Evolutionary conservation across 2,888 invertebrate genomes (phyloP).

Genomic region (Conomelus anceps): DNA sequence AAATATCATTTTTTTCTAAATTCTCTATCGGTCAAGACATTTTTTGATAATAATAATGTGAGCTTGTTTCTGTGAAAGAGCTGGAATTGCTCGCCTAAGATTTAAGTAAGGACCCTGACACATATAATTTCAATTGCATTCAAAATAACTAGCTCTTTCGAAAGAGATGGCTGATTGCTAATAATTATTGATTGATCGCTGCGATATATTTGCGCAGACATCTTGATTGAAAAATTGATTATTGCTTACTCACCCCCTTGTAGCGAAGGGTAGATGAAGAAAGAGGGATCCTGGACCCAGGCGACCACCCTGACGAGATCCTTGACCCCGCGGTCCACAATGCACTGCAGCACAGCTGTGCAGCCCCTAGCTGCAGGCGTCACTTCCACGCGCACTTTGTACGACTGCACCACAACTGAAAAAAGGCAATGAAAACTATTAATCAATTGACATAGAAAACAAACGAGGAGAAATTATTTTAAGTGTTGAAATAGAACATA

Average conservation of each 20-base stretch:
- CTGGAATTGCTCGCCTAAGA: no score
- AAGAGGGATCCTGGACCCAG: slow-evolving; percentile 67
- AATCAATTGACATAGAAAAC: no score
- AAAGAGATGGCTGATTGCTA: background rate
- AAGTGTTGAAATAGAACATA: no score
- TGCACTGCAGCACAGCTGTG: slow-evolving; percentile 64
- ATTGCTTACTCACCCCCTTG: slow-evolving; percentile 58
- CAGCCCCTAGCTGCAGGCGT: slow-evolving; percentile 61
- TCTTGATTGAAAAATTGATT: background rate
- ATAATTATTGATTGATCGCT: background rate
- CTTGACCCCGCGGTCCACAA: slow-evolving; percentile 64
- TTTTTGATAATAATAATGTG: no score
- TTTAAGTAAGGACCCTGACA: no score
- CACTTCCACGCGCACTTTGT: slow-evolving; percentile 65
- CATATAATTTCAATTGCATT: no score
- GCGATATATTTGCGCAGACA: background rate
- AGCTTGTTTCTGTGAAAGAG: no score
- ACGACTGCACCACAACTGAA: slow-evolving; percentile 65
- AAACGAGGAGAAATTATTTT: no score
- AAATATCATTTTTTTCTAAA: no score
- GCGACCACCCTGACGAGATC: slow-evolving; percentile 67
- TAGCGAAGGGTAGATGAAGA: slow-evolving; percentile 64
- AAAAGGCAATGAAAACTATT: slow-evolving; percentile 10
- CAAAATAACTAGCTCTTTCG: background rate
- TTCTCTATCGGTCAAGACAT: no score